Percentiles rank a stretch among this genome's conserved stretches.
phyloP scores from a whole-genome alignment of 2,113 vertebrate genomes.

The Nothobranchius kuhntae region DNA sequence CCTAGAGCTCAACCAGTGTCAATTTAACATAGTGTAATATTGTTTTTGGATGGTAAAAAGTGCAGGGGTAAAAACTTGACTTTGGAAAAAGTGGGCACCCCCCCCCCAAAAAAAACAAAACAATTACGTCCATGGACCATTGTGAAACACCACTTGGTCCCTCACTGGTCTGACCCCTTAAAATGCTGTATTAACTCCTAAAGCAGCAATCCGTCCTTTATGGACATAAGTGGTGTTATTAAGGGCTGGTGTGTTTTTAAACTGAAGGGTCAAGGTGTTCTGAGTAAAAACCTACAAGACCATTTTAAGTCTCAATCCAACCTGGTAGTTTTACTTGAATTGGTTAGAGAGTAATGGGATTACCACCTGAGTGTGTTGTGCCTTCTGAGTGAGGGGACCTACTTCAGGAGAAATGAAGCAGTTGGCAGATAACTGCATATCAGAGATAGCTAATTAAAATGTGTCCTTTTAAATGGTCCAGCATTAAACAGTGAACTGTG shows the following conservation, averaged over 20 bases:
- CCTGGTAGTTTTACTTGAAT: constrained; percentile 27
- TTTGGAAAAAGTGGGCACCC: too few relatives aligned
- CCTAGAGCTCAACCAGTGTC: too few relatives aligned
- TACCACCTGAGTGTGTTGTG: constrained; percentile 16
- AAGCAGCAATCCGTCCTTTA: not conserved
- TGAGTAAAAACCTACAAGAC: not conserved
- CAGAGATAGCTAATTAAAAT: not conserved
- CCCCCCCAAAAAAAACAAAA: too few relatives aligned
- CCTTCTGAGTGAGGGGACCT: constrained; percentile 5
- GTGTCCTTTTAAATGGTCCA: too few relatives aligned
- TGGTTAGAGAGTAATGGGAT: constrained; percentile 5
- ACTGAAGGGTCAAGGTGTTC: not conserved
- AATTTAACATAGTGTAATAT: too few relatives aligned
- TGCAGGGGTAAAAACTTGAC: too few relatives aligned
- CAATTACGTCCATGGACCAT: too few relatives aligned
- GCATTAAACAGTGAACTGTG: too few relatives aligned
- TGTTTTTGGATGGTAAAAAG: too few relatives aligned
- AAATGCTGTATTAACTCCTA: not conserved
- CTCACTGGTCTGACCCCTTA: not conserved
- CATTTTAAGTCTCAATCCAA: constrained; percentile 3
- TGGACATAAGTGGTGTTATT: not conserved
- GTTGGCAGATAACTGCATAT: not conserved
- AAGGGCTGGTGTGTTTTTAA: not conserved
- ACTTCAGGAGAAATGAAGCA: constrained; percentile 3
- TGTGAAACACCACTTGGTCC: not conserved